Evolutionary conservation across 2,888 invertebrate genomes (phyloP).

Genomic region (Chymomyza procnemis): DNA sequence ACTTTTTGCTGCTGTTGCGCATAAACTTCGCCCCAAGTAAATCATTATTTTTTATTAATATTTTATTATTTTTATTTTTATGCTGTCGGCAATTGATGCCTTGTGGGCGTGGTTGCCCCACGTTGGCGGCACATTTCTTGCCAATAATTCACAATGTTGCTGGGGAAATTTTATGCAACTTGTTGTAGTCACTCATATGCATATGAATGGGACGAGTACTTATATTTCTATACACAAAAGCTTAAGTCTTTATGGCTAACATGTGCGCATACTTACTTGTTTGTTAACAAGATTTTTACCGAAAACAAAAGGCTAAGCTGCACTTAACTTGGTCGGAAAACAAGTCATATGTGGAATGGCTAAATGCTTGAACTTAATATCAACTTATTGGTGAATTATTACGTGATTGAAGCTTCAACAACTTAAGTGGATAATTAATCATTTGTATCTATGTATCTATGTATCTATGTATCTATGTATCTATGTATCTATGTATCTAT

Average conservation of each 20-base stretch:
- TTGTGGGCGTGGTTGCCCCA: constrained; percentile 48
- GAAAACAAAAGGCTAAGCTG: neutral
- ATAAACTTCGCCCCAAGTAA: neutral
- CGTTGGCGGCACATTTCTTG: constrained; percentile 45
- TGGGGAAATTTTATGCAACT: constrained; percentile 43
- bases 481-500: neutral
- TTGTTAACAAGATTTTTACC: neutral
- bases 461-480: too few relatives aligned
- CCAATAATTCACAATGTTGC: constrained; percentile 16
- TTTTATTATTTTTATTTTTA: constrained; percentile 51
- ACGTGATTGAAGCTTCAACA: too few relatives aligned
- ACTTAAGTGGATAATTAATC: too few relatives aligned
- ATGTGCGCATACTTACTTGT: constrained; percentile 16
- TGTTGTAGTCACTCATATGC: constrained; percentile 29
- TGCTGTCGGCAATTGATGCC: constrained; percentile 47
- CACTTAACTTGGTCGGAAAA: too few relatives aligned
- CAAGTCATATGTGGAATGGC: too few relatives aligned
- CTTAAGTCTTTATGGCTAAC: constrained; percentile 35
- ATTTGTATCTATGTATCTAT: too few relatives aligned
- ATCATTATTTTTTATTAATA: constrained; percentile 36
- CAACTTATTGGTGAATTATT: too few relatives aligned
- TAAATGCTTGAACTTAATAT: too few relatives aligned
- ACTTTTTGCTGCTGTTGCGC: constrained; percentile 21
- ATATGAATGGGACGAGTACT: neutral
- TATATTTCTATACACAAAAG: constrained; percentile 26